phyloP scores from a whole-genome alignment of 37 sponge, comb jelly and placozoan species.

The Oopsacas minuta region DNA sequence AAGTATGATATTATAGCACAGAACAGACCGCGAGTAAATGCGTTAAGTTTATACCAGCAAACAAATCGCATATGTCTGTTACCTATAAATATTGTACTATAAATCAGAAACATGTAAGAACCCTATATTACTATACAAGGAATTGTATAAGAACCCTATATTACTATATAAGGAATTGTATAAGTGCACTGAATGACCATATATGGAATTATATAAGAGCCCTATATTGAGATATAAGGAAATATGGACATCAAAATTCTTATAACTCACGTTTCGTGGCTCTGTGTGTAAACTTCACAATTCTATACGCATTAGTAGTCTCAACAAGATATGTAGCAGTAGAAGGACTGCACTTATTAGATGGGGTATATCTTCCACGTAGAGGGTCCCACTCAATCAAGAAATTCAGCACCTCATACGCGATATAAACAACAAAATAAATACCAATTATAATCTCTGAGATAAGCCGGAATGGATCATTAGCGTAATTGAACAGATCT shows the following conservation, averaged over 20 bases:
- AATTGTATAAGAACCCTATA: too few relatives aligned
- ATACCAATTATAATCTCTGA: neutral
- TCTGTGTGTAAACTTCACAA: neutral
- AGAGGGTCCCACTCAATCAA: neutral
- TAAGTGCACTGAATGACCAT: too few relatives aligned
- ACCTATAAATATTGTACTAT: neutral
- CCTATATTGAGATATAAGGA: too few relatives aligned
- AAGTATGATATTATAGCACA: neutral
- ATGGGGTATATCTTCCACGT: neutral
- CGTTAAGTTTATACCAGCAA: neutral
- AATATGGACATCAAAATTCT: too few relatives aligned
- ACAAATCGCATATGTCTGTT: neutral
- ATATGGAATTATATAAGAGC: too few relatives aligned
- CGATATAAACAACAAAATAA: neutral
- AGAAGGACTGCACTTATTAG: neutral
- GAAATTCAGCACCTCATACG: neutral
- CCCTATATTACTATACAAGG: too few relatives aligned
- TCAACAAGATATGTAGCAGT: neutral
- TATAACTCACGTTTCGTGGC: neutral
- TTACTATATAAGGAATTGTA: too few relatives aligned
- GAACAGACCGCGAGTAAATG: neutral
- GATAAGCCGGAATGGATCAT: neutral
- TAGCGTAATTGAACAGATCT: neutral
- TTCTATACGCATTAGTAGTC: neutral
- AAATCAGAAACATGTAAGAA: neutral